Evolutionary conservation across 2,888 invertebrate species (phyloP), one percentile per base, ranked within the genome.

Genomic region (Cephus spinipes): DNA sequence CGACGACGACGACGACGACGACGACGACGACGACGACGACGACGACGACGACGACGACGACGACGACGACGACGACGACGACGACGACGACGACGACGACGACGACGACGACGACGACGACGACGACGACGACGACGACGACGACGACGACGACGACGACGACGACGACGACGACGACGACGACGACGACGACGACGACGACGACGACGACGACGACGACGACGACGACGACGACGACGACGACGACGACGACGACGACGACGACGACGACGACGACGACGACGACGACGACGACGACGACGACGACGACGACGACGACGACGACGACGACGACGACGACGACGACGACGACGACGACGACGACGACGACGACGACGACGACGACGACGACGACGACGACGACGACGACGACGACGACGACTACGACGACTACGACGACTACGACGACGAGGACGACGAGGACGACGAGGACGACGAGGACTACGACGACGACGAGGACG

Each of bases 181-280:
- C 12, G 68, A 68, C 68, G 68, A 68, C 12, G 68, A 68, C 68
- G 68, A 68, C 68, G 68, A 68, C 12, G 68, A 68, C 12, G 68
- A 68, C 68, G 68, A 68, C 12, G 68, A 68, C 68, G 68, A 68
- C 68, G 68, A 68, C 12, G 68, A 68, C 68, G 68, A 68, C 12
- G 68, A 68, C 68, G 23, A 68, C 12, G 68, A 68, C 55, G 40
- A 32, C 36, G 75, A 75, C 34, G 12, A 68, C 36, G 68, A 77
- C 68, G 40, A 73, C 35, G 74, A 75, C 68, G 32, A 30, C 6
- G 69, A 68, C 74, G 31, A 55, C 68, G 33, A 32, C 4, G 4
- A 73, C 23, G 33, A 73, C 31, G 68, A 73, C 31, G 68, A 68
- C 12, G 68, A 68, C 68, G 68, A 68, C 68, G 68, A 68, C 12